These are phyloP conservation scores for Nannobrachium achirus DNA, from an alignment of 2,113 vertebrate species.

Conservation along the genomic window DNA sequence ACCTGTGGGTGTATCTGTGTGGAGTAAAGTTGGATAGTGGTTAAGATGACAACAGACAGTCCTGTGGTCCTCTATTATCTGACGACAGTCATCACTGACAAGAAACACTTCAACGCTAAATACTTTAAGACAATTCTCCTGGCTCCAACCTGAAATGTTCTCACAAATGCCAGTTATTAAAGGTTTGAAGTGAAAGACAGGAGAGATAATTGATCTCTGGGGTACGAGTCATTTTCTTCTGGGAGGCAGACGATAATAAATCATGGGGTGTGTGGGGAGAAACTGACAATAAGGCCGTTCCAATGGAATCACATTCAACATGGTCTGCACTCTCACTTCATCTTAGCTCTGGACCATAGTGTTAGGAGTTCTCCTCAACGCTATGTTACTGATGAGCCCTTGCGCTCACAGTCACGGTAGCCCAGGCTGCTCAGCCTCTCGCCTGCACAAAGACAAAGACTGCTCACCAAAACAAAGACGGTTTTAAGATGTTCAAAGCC, in stretches of 20 bases:
- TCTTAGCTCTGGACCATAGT: too few relatives aligned
- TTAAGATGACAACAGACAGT: not conserved
- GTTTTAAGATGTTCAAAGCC: too few relatives aligned
- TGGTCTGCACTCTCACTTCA: constrained; percentile 30
- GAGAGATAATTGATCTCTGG: not conserved
- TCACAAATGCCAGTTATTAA: not conserved
- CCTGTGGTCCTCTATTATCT: constrained; percentile 23
- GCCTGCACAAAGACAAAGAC: too few relatives aligned
- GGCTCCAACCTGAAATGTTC: constrained; percentile 11
- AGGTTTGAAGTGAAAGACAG: constrained; percentile 5
- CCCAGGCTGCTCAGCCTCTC: too few relatives aligned
- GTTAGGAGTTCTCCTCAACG: too few relatives aligned
- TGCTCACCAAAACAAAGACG: too few relatives aligned
- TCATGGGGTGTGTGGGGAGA: constrained; percentile 19
- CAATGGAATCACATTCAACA: constrained; percentile 56
- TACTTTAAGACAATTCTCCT: not conserved
- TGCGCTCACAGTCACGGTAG: too few relatives aligned
- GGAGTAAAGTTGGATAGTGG: not conserved
- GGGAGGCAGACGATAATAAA: not conserved
- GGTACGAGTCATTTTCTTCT: not conserved
- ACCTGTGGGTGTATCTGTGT: not conserved
- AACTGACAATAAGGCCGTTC: constrained; percentile 2
- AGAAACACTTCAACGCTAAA: not conserved
- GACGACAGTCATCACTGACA: too few relatives aligned
- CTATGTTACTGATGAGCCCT: too few relatives aligned